A percentile compares a stretch with the other conserved stretches of the same genome.
Evolutionary conservation across 2,797 vertebrate genomes (phyloP).

Genomic region (Catostomus latipinnis): DNA sequence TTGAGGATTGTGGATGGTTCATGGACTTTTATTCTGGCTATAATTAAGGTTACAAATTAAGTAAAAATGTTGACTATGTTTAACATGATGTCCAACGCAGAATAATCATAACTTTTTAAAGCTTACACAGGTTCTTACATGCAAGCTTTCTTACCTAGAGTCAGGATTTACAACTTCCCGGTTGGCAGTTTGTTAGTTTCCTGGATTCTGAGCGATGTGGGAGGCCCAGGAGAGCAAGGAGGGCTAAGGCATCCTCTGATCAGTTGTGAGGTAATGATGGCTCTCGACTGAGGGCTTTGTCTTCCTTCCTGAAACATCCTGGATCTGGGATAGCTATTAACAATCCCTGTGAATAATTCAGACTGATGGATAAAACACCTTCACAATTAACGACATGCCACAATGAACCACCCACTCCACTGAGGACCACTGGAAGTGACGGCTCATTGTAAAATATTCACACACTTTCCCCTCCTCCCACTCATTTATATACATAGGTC

Average conservation of each 20-base stretch:
- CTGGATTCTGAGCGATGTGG: slow-evolving; percentile 54
- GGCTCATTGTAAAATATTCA: slow-evolving; percentile 61
- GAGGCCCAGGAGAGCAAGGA: slow-evolving; percentile 60
- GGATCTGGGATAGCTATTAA: slow-evolving; percentile 80
- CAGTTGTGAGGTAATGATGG: slow-evolving; percentile 76
- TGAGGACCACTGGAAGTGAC: slow-evolving; percentile 69
- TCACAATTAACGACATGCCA: slow-evolving; percentile 80
- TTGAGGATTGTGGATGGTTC: slow-evolving; percentile 24
- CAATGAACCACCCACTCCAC: slow-evolving; percentile 68
- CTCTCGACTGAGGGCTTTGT: slow-evolving; percentile 78
- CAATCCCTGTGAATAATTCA: slow-evolving; percentile 84
- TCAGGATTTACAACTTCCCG: slow-evolving; percentile 66
- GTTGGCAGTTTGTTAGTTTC: slow-evolving; percentile 65
- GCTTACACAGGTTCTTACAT: slow-evolving; percentile 54
- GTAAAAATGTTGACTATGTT: slow-evolving; percentile 1
- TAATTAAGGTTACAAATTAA: slow-evolving; percentile 58
- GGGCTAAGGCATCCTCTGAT: slow-evolving; percentile 70
- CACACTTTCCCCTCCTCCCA: slow-evolving; percentile 24
- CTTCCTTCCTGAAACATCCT: slow-evolving; percentile 73
- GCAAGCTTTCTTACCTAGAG: slow-evolving; percentile 56
- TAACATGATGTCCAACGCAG: slow-evolving; percentile 33
- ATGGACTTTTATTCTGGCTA: slow-evolving; percentile 14
- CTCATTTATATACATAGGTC: slow-evolving; percentile 49
- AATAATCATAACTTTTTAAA: slow-evolving; percentile 51
- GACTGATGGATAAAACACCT: slow-evolving; percentile 86